phyloP scores from a whole-genome alignment of 2,113 vertebrate species.

The Brienomyrus brachyistius region DNA sequence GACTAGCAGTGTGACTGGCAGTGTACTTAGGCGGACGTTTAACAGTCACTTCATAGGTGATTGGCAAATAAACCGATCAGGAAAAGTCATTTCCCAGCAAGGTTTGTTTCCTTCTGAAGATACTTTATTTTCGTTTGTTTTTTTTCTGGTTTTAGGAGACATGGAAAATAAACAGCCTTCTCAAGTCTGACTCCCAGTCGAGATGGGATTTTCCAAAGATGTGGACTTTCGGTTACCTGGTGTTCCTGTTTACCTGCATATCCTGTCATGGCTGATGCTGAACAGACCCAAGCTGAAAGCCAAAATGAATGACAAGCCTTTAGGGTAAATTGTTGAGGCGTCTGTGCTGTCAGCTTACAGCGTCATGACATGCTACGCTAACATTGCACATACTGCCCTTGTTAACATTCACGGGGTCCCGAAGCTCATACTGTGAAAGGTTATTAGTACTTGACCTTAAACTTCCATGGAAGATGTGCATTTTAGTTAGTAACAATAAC shows the following conservation, averaged over 20 bases:
- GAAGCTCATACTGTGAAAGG: neutral
- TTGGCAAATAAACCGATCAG: neutral
- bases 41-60: neutral
- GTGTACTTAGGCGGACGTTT: neutral
- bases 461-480: neutral
- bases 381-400: neutral
- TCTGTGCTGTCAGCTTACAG: slow-evolving; percentile 37
- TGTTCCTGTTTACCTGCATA: slow-evolving; percentile 45
- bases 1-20: neutral
- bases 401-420: neutral
- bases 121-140: neutral
- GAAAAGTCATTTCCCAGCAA: neutral
- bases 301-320: slow-evolving; percentile 56
- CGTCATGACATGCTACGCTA: neutral
- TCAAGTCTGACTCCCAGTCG: neutral
- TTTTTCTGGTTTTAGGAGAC: neutral
- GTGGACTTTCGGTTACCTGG: slow-evolving; percentile 23
- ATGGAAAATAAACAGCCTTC: neutral
- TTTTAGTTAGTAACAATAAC: neutral
- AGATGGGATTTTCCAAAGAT: slow-evolving; percentile 19
- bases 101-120: neutral
- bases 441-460: slow-evolving; percentile 4
- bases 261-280: slow-evolving; percentile 52
- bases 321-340: slow-evolving; percentile 55
- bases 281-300: slow-evolving; percentile 49